Base-by-base conservation (phyloP, 1,140 invertebrate species). In the Drosophila subobscura region DNA sequence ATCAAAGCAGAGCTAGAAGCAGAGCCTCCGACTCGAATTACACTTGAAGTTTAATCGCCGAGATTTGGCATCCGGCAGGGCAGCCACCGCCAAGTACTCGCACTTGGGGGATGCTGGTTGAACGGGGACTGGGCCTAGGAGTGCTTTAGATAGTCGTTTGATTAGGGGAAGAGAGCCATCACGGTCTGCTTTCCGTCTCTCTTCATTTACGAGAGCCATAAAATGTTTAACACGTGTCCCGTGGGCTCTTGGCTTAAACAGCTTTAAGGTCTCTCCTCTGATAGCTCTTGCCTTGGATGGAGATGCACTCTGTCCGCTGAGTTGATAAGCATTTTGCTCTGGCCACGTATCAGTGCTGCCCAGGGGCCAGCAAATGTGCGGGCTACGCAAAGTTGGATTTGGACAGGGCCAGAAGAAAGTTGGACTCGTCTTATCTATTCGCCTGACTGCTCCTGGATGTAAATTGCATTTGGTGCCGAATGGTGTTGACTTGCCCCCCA, bases 161-260 rank as follows among this genome's bases (percentile, higher is more conserved):
- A 16, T 20, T 40, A 10, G 0, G 29, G 2, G 10, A 16, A 22
- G 7, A 37, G 37, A 23, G 20, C 3, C 22, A 14, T 63, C 27
- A 16, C 23, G 60, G 29, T 23, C 61, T 67, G 10, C 33, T 54
- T 56, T 68, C 55, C 63, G 63, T 50, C 52, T 64, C 52, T 20
- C 8, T 47, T 14, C 42, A 55, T 72, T 72, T 72, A 72, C 70
- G 70, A 49, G 45, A 52, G 33, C 29, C 47, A 51, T 74, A 42
- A 65, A 74, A 64, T 74, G 71, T 41, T 74, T 52, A 74, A 74
- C 71, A 73, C 71, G 70, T 74, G 71, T 54, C 59, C 52, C 47
- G 23, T 41, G 46, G 45, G 16, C 16, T 20, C 23, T 46, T 25
- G 6, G 8, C 14, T 44, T n/a, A 27, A 42, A 6, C 27, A 22